A percentile compares a stretch with the other conserved stretches of the same genome.
These are phyloP conservation scores for Temnopleurus reevesii DNA, from an alignment of 53 echinoderm and acorn worm genomes.

Conservation along the genomic window DNA sequence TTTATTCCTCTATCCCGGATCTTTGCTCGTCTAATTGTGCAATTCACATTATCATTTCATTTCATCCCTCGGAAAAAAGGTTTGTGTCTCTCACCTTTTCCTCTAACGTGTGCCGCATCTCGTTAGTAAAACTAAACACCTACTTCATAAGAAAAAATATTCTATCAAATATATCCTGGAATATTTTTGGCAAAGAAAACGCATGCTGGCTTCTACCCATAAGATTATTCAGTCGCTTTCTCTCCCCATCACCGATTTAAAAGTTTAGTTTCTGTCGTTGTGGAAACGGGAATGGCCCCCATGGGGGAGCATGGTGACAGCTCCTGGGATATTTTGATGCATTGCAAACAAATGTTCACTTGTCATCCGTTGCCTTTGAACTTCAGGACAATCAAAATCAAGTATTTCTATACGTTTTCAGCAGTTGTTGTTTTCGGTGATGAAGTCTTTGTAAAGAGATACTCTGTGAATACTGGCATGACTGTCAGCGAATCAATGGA, in stretches of 20 bases:
- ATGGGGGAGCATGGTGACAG: not conserved
- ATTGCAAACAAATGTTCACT: constrained; percentile 21
- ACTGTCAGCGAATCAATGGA: not conserved
- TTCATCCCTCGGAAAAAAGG: too few species aligned
- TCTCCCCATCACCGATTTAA: not conserved
- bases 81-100: too few species aligned
- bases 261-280: not conserved
- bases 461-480: not conserved
- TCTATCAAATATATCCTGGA: not conserved
- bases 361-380: constrained; percentile 9
- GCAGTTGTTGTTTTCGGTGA: not conserved
- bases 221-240: constrained; percentile 4
- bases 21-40: not conserved
- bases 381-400: not conserved
- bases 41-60: too few species aligned
- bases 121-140: too few species aligned
- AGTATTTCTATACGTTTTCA: not conserved
- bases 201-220: not conserved
- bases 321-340: not conserved
- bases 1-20: not conserved
- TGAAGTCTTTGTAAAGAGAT: not conserved
- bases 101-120: too few species aligned
- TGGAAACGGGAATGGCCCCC: too few species aligned
- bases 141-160: too few species aligned
- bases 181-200: not conserved